Evolutionary conservation across 2,888 invertebrate species (phyloP).

Genomic region (Cataglyphis altisquamis): DNA sequence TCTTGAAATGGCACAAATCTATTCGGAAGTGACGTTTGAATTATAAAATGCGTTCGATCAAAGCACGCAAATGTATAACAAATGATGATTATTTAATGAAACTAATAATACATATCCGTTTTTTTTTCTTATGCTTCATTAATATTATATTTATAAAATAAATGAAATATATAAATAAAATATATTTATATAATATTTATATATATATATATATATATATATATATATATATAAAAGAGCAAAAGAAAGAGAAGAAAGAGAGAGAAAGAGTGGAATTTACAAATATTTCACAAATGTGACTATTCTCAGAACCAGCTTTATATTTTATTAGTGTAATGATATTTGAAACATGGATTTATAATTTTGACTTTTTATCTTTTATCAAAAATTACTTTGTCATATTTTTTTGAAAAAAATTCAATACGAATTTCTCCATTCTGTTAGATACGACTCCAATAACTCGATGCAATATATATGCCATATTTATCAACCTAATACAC

Average conservation of each 20-base stretch:
- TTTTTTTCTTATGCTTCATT: neutral
- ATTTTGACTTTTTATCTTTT: neutral
- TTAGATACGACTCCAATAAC: neutral
- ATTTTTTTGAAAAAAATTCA: neutral
- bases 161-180: neutral
- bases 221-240: neutral
- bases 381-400: neutral
- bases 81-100: slow-evolving; percentile 8
- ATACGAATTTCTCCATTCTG: neutral
- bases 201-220: neutral
- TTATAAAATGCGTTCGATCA: slow-evolving; percentile 15
- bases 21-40: slow-evolving; percentile 16
- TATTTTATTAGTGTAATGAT: neutral
- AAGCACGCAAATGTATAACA: neutral
- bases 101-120: neutral
- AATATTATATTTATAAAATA: neutral
- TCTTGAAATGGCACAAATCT: slow-evolving; percentile 11
- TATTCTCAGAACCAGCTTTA: neutral
- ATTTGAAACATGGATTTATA: neutral
- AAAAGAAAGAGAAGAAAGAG: neutral
- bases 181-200: neutral
- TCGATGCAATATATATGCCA: neutral
- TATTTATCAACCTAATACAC: neutral
- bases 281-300: neutral
- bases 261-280: neutral